phyloP scores from a whole-genome alignment of 1,140 invertebrate genomes.

The Aricia agestis region DNA sequence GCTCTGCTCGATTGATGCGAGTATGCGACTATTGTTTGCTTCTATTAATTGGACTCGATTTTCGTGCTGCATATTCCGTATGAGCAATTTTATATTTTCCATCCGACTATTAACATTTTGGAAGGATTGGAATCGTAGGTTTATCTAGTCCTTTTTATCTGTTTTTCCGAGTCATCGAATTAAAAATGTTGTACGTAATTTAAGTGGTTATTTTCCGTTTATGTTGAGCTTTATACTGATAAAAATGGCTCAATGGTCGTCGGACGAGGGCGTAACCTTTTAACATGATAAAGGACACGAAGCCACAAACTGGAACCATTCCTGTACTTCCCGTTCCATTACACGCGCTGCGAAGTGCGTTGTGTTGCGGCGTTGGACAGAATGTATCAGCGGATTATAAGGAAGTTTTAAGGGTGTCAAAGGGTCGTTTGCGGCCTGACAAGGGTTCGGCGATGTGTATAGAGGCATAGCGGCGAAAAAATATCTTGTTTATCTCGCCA shows the following conservation, averaged over 20 bases:
- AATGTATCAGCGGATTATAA: not conserved
- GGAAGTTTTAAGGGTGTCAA: slow-evolving; percentile 2
- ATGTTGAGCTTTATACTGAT: not conserved
- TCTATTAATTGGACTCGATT: slow-evolving; percentile 14
- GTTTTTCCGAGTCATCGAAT: not conserved
- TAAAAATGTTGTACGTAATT: not conserved
- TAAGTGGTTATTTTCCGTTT: not conserved
- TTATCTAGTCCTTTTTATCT: not conserved
- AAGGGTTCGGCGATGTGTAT: not conserved
- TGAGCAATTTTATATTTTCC: not conserved
- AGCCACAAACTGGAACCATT: not conserved
- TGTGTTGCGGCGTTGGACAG: not conserved
- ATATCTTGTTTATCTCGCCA: not conserved
- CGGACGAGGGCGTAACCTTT: not conserved
- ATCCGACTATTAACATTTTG: not conserved
- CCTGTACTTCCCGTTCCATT: not conserved
- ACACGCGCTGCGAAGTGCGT: not conserved
- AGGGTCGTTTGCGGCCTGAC: not conserved
- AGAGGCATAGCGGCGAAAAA: not conserved
- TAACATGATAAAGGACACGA: not conserved
- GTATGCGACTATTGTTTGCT: slow-evolving; percentile 13
- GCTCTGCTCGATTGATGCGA: slow-evolving; percentile 6
- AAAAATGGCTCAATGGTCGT: not conserved
- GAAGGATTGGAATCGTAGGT: not conserved
- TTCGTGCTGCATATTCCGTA: not conserved